Conservation (phyloP, 2,113 vertebrate genomes). For the Micronisus gabar region DNA sequence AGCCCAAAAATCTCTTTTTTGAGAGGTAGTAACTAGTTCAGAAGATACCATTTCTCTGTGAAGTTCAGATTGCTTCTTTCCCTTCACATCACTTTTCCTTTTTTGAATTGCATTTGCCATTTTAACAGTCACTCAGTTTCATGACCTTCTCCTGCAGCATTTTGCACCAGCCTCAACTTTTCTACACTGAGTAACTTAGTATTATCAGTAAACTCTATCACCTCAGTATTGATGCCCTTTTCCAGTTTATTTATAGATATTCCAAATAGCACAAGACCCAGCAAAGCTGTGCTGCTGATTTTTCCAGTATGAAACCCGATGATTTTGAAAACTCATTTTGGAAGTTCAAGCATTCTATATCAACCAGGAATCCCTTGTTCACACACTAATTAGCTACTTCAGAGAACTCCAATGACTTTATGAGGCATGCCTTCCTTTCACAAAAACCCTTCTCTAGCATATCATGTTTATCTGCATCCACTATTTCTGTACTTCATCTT, state of each 20-base stretch:
- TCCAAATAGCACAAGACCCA: not conserved
- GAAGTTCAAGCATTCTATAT: not conserved
- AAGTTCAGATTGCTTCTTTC: not conserved
- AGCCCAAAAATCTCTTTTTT: not conserved
- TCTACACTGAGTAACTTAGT: fast-evolving
- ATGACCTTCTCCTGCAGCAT: not conserved
- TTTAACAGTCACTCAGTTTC: not conserved
- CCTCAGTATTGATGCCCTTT: not conserved
- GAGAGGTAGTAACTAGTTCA: not conserved
- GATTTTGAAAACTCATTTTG: not conserved
- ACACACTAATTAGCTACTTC: not conserved
- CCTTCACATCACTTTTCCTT: not conserved
- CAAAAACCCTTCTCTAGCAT: not conserved
- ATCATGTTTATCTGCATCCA: not conserved
- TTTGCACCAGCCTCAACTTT: not conserved
- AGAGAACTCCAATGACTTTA: not conserved
- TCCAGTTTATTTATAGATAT: not conserved
- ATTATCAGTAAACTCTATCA: not conserved
- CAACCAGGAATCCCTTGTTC: not conserved
- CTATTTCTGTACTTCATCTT: not conserved
- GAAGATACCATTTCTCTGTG: not conserved
- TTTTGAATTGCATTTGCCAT: not conserved
- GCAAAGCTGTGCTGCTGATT: not conserved
- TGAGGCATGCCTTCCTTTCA: not conserved
- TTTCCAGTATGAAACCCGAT: not conserved